These are phyloP conservation scores for Hyalella azteca DNA, from an alignment of 2,888 invertebrate species.

Conservation along the genomic window DNA sequence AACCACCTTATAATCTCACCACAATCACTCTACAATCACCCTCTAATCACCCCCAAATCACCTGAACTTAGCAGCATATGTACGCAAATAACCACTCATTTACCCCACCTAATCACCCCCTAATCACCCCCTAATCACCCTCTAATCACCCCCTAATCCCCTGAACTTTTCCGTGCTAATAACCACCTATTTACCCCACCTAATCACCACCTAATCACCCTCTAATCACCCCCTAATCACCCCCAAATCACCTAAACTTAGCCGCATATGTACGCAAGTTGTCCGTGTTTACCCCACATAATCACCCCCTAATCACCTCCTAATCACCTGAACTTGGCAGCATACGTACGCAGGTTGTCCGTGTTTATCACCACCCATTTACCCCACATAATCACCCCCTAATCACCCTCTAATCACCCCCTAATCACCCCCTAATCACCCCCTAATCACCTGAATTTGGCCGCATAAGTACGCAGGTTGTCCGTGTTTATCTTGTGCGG, in stretches of 20 bases:
- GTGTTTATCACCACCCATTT: conserved; percentile 58
- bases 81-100: conserved; percentile 58
- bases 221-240: too few species aligned
- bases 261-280: too few species aligned
- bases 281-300: background rate
- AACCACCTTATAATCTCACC: too few species aligned
- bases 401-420: conserved; percentile 42
- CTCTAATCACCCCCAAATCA: too few species aligned
- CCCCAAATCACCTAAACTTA: too few species aligned
- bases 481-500: conserved; percentile 60
- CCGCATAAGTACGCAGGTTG: conserved; percentile 59
- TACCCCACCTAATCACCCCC: background rate
- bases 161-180: too few species aligned
- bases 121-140: too few species aligned
- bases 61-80: conserved; percentile 59
- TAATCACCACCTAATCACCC: too few species aligned
- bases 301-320: too few species aligned
- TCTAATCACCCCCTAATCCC: too few species aligned
- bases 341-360: conserved; percentile 60
- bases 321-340: conserved; percentile 59
- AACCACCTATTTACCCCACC: too few species aligned
- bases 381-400: background rate
- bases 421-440: background rate
- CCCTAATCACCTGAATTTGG: conserved; percentile 57
- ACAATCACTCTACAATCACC: too few species aligned